Conservation (phyloP, 2,797 vertebrate species). For the Ctenosaura bakeri region DNA sequence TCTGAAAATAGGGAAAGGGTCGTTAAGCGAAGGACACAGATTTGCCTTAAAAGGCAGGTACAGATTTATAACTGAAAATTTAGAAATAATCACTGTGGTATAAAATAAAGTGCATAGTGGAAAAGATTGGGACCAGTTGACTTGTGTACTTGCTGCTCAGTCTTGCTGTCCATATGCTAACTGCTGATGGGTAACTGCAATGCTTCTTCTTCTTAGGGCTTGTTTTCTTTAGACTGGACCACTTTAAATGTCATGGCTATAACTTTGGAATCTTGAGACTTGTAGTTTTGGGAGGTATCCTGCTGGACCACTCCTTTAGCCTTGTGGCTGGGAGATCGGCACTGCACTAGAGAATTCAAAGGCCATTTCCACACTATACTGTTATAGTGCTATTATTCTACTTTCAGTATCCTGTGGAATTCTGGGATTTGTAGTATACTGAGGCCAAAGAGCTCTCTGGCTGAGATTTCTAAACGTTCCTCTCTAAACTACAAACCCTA, state of each 20-base stretch:
- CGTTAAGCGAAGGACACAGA: neutral
- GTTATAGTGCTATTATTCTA: no score
- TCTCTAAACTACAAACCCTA: no score
- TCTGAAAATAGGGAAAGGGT: neutral
- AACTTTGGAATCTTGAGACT: no score
- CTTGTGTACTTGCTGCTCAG: neutral
- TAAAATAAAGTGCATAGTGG: neutral
- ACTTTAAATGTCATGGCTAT: neutral
- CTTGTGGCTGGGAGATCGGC: no score
- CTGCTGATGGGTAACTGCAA: neutral
- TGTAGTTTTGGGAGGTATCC: no score
- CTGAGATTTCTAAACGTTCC: no score
- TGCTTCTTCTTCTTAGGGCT: neutral
- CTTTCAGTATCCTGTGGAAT: no score
- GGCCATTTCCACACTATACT: no score
- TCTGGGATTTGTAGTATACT: no score
- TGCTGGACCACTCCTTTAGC: no score
- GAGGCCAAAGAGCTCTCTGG: no score
- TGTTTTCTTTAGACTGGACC: neutral
- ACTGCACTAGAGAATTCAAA: no score
- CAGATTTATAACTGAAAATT: neutral
- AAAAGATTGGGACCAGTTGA: neutral
- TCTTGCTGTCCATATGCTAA: neutral
- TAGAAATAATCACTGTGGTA: neutral
- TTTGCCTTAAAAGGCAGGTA: neutral